Conservation (phyloP, 1,140 invertebrate genomes). For the Pectinophora gossypiella region DNA sequence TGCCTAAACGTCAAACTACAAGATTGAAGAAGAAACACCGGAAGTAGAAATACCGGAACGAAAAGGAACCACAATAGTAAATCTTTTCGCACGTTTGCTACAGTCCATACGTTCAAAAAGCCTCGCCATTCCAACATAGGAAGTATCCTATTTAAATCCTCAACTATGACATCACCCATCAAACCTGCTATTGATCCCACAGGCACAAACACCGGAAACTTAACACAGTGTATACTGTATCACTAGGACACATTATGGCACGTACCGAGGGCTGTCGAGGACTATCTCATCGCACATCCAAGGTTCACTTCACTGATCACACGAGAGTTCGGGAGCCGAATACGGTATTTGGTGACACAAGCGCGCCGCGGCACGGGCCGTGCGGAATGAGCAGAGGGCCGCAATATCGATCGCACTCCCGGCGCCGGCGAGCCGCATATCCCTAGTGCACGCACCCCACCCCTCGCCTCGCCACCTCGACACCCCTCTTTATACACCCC, state of each 20-base stretch:
- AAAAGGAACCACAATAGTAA: no score
- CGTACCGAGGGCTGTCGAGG: slow-evolving; percentile 39
- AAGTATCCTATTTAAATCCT: background rate
- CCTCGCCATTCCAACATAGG: no score
- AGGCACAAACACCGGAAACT: slow-evolving; percentile 22
- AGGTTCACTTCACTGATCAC: slow-evolving; percentile 42
- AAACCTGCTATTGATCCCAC: slow-evolving; percentile 42
- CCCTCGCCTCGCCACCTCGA: slow-evolving; percentile 24
- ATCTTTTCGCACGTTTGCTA: no score
- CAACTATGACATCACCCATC: slow-evolving; percentile 34
- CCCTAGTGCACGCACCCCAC: slow-evolving; percentile 66
- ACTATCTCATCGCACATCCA: slow-evolving; percentile 60
- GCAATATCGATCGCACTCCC: slow-evolving; percentile 60
- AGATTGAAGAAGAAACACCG: background rate
- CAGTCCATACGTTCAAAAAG: no score
- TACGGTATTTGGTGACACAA: slow-evolving; percentile 20
- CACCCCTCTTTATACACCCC: slow-evolving; percentile 41
- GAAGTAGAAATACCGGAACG: background rate
- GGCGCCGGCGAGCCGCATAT: slow-evolving; percentile 68
- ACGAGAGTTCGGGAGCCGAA: slow-evolving; percentile 16
- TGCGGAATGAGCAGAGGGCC: slow-evolving; percentile 35
- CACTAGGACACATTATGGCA: slow-evolving; percentile 15
- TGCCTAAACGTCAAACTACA: background rate
- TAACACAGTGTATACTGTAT: background rate
- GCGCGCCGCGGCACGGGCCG: slow-evolving; percentile 45